Percentiles rank a stretch among this genome's conserved stretches.
Evolutionary conservation across 2,113 vertebrate species (phyloP).

Genomic region (Stegostoma tigrinum): DNA sequence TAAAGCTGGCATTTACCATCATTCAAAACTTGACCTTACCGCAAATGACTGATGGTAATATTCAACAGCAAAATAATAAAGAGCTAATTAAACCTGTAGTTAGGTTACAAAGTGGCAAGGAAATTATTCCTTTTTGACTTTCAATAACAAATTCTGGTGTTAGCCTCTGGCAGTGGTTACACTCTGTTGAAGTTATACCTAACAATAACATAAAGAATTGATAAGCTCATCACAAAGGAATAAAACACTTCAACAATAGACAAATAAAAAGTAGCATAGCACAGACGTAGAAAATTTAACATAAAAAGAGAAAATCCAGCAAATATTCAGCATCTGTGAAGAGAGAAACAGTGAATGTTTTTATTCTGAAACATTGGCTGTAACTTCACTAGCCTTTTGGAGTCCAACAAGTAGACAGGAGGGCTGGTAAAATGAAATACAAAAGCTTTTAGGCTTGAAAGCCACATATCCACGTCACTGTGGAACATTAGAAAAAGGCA

Average conservation of each 20-base stretch:
- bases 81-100: background rate
- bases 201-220: background rate
- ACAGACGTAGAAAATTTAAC: no score
- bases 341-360: no score
- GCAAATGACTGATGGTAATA: background rate
- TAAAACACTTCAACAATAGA: background rate
- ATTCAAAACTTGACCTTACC: background rate
- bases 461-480: no score
- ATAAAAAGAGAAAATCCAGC: no score
- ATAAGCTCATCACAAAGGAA: background rate
- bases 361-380: no score
- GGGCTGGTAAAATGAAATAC: no score
- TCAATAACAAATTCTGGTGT: slow-evolving; percentile 10
- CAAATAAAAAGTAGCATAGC: no score
- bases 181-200: background rate
- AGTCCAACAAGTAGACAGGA: no score
- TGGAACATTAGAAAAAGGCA: no score
- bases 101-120: background rate
- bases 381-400: no score
- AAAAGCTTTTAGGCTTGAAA: no score
- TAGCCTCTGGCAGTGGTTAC: background rate
- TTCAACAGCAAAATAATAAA: background rate
- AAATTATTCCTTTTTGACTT: background rate
- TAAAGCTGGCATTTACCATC: slow-evolving; percentile 22
- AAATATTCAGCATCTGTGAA: no score